These are phyloP conservation scores for Oophaga sylvatica DNA, from an alignment of 2,797 vertebrate species.

Conservation along the genomic window DNA sequence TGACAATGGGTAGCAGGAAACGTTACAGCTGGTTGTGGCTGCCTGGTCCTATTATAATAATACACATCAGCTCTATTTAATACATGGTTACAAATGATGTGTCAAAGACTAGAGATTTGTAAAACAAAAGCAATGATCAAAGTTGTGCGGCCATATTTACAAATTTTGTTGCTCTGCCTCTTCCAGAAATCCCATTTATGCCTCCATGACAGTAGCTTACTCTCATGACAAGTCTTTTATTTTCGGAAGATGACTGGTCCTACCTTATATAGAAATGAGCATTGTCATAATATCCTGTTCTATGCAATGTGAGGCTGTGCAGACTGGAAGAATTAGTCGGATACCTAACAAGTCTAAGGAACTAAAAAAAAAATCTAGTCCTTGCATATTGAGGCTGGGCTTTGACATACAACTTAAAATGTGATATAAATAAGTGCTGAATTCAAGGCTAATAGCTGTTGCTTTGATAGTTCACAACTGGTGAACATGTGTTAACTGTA, in stretches of 20 bases:
- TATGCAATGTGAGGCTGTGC: conserved; percentile 3
- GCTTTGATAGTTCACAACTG: conserved; percentile 55
- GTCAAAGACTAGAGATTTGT: conserved; percentile 28
- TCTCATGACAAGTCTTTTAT: not conserved
- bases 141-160: conserved; percentile 20
- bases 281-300: conserved; percentile 5
- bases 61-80: conserved; percentile 23
- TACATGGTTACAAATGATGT: conserved; percentile 27
- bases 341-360: conserved; percentile 14
- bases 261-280: conserved; percentile 45
- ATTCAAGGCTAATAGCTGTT: conserved; percentile 39
- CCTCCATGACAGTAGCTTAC: not conserved
- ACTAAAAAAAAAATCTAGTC: not conserved
- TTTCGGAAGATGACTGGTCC: not conserved
- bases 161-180: not conserved
- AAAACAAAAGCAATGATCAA: conserved; percentile 39
- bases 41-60: conserved; percentile 24
- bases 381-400: not conserved
- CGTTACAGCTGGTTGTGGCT: conserved; percentile 10
- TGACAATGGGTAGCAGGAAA: not conserved
- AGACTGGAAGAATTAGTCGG: not conserved
- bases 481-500: conserved; percentile 56
- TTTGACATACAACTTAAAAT: conserved; percentile 27
- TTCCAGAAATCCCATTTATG: not conserved
- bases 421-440: conserved; percentile 28